Conservation (phyloP, 92 coral and sea anemone species). For the Desmophyllum pertusum region DNA sequence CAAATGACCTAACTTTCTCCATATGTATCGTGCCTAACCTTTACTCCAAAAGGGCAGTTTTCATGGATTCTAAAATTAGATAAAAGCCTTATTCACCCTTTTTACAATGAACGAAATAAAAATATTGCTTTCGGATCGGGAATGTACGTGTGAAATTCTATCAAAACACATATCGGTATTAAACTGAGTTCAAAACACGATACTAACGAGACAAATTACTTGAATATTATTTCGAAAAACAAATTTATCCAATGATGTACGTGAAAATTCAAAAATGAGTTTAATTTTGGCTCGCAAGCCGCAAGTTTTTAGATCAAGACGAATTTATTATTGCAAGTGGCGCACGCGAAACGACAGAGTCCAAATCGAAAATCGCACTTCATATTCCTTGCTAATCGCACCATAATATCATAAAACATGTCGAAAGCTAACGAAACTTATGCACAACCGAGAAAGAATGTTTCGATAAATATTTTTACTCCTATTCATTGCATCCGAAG, state of each 20-base stretch:
- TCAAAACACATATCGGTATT: background rate
- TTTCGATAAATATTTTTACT: constrained; percentile 23
- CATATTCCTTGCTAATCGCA: background rate
- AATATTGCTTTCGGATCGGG: background rate
- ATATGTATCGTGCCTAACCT: background rate
- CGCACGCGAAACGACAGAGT: background rate
- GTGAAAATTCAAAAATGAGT: background rate
- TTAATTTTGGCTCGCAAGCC: background rate
- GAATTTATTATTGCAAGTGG: background rate
- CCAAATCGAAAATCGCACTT: background rate
- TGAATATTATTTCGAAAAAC: background rate
- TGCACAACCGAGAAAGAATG: constrained; percentile 8
- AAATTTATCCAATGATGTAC: background rate
- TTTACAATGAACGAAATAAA: background rate
- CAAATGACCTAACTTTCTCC: background rate
- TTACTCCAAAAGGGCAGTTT: background rate
- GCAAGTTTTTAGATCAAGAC: background rate
- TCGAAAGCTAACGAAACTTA: background rate
- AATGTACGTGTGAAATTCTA: background rate
- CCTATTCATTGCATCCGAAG: constrained; percentile 22
- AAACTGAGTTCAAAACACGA: background rate
- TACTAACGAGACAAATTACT: background rate
- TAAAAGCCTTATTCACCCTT: background rate
- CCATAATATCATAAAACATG: background rate
- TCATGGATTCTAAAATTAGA: background rate